These are phyloP conservation scores for Panagrolaimus sp. DNA, from an alignment of 1,140 invertebrate genomes.

Conservation along the genomic window DNA sequence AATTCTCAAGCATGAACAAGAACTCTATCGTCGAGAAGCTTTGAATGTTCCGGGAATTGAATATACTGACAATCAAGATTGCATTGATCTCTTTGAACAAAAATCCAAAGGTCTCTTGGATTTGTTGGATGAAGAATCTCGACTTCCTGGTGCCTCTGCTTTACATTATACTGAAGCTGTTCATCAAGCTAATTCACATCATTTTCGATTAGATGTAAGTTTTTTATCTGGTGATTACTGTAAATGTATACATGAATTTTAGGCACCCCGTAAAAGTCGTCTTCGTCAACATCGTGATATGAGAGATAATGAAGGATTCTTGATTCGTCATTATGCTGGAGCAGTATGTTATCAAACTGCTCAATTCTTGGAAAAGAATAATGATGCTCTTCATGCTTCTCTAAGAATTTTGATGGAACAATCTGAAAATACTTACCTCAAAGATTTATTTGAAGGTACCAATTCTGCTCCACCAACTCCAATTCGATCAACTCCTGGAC, in stretches of 20 bases:
- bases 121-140: constrained; percentile 88
- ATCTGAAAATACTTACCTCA: not conserved
- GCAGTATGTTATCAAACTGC: constrained; percentile 94
- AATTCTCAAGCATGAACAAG: constrained; percentile 76
- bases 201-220: constrained; percentile 66
- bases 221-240: no score
- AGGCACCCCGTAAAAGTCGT: constrained; percentile 79
- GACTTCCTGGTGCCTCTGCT: constrained; percentile 81
- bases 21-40: constrained; percentile 84
- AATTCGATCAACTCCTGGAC: not conserved
- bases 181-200: constrained; percentile 72
- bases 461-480: not conserved
- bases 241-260: no score
- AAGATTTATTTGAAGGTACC: not conserved
- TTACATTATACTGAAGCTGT: constrained; percentile 86
- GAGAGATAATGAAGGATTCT: constrained; percentile 88
- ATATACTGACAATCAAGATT: constrained; percentile 91
- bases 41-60: constrained; percentile 85
- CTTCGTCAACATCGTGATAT: constrained; percentile 84
- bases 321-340: constrained; percentile 90
- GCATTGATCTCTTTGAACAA: constrained; percentile 85
- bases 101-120: constrained; percentile 83
- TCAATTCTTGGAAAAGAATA: constrained; percentile 91
- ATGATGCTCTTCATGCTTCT: constrained; percentile 88
- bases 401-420: constrained; percentile 77